Base-by-base conservation (phyloP, 2,888 invertebrate species). In the Metopia argyrocephala region DNA sequence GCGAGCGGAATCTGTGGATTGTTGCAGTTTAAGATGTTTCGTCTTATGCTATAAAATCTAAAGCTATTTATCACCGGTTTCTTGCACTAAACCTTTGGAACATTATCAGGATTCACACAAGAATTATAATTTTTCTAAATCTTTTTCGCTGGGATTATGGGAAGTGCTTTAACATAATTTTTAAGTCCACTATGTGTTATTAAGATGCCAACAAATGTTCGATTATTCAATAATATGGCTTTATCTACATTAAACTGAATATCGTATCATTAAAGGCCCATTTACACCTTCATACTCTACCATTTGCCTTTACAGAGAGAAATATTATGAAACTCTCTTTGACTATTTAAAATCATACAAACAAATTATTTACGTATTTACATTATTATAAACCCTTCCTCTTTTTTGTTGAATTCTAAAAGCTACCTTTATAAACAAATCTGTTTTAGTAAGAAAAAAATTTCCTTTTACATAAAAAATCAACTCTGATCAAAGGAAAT, bases 261-360 rank as follows among this genome's bases (percentile, higher is more conserved):
- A 65, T 94, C 93, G 87, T 95, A 95, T 91, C 97, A 97, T 84
- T 95, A n/a, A n/a, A n/a, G n/a, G n/a, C n/a, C n/a, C n/a, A n/a
- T n/a, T n/a, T n/a, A n/a, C n/a, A n/a, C n/a, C n/a, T n/a, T n/a
- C n/a, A n/a, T n/a, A n/a, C n/a, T n/a, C n/a, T n/a, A n/a, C n/a
- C n/a, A n/a, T n/a, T n/a, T n/a, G n/a, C n/a, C n/a, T n/a, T n/a
- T n/a, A n/a, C n/a, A n/a, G n/a, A n/a, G n/a, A n/a, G n/a, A n/a
- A n/a, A n/a, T n/a, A n/a, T n/a, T n/a, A n/a, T n/a, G n/a, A n/a
- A n/a, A n/a, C n/a, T n/a, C n/a, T n/a, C n/a, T n/a, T n/a, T n/a
- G n/a, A n/a, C n/a, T n/a, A n/a, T n/a, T n/a, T n/a, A n/a, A n/a
- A n/a, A n/a, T n/a, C n/a, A n/a, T n/a, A n/a, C n/a, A n/a, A n/a